phyloP scores from a whole-genome alignment of 1,140 invertebrate species.

The Anastrepha ludens region DNA sequence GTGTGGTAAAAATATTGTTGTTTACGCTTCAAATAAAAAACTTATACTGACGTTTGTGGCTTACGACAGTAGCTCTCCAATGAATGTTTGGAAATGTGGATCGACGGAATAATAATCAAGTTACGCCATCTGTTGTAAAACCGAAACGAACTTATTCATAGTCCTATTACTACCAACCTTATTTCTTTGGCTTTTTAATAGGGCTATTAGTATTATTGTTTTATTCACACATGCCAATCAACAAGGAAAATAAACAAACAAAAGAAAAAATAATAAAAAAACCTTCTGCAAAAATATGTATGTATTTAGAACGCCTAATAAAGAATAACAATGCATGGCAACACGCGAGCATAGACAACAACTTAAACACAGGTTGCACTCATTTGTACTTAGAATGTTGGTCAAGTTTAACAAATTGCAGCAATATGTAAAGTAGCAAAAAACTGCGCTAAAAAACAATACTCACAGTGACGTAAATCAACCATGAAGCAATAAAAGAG shows the following conservation, averaged over 20 bases:
- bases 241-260: background rate
- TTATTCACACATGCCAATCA: background rate
- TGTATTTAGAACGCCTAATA: background rate
- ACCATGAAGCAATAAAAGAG: background rate
- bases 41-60: too few species aligned
- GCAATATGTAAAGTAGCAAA: conserved; percentile 39
- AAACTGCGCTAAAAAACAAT: background rate
- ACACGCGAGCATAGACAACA: background rate
- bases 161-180: too few species aligned
- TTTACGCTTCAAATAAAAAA: too few species aligned
- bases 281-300: background rate
- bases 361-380: background rate
- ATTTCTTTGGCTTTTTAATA: too few species aligned
- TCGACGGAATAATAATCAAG: too few species aligned
- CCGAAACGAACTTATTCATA: too few species aligned
- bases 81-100: too few species aligned
- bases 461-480: background rate
- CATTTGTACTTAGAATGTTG: conserved; percentile 3
- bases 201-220: background rate
- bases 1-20: too few species aligned
- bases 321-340: background rate
- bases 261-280: background rate
- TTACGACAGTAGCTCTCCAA: too few species aligned
- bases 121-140: too few species aligned
- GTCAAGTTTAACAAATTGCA: conserved; percentile 52